Evolutionary conservation across 1,140 invertebrate species (phyloP).

Genomic region (Vollenhovia emeryi): DNA sequence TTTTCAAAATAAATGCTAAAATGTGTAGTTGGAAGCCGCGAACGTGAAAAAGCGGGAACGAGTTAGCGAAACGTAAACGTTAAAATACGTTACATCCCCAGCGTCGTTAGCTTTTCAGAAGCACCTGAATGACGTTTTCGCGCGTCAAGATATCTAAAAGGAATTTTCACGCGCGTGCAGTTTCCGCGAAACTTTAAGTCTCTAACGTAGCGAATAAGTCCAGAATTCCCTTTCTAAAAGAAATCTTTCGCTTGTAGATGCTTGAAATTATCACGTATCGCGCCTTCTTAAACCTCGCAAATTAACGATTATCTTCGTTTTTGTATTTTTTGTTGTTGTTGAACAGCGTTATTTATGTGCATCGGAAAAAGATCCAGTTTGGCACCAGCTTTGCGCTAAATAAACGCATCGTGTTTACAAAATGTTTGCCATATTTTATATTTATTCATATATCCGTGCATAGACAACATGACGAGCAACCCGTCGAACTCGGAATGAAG

Average conservation of each 20-base stretch:
- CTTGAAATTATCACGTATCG: not conserved
- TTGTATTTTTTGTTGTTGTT: too few relatives aligned
- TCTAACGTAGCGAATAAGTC: not conserved
- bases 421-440: not conserved
- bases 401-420: not conserved
- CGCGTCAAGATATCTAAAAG: not conserved
- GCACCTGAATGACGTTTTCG: not conserved
- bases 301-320: too few relatives aligned
- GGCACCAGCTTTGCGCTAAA: not conserved
- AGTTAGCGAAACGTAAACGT: not conserved
- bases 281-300: not conserved
- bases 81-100: not conserved
- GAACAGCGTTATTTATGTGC: too few relatives aligned
- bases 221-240: not conserved
- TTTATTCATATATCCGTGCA: not conserved
- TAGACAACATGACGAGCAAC: not conserved
- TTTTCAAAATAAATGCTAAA: not conserved
- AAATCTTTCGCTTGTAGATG: not conserved
- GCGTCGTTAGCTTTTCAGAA: conserved; percentile 25
- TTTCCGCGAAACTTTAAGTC: not conserved
- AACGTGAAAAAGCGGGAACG: not conserved
- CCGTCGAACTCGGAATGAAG: not conserved
- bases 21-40: not conserved
- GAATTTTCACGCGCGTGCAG: not conserved
- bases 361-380: not conserved